phyloP scores from a whole-genome alignment of 92 coral and sea anemone species.

The Epizoanthus scotinus region DNA sequence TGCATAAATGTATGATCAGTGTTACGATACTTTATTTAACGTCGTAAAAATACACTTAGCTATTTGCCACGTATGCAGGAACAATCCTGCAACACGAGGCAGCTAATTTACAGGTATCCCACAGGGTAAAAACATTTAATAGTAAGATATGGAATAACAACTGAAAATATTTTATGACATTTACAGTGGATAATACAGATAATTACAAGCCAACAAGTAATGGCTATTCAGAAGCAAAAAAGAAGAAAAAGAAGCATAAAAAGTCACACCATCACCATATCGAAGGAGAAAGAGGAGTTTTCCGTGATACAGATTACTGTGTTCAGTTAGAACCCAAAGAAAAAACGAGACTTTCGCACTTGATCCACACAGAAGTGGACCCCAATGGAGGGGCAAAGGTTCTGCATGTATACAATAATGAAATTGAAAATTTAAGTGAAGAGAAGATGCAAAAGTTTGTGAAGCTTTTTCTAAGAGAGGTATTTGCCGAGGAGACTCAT shows the following conservation, averaged over 20 bases:
- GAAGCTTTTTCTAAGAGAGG: slow-evolving; percentile 85
- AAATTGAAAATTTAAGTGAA: slow-evolving; percentile 75
- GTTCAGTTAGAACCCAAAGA: slow-evolving; percentile 79
- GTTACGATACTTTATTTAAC: too few relatives aligned
- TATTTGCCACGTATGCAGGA: too few relatives aligned
- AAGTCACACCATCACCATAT: slow-evolving; percentile 72
- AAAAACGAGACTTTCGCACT: slow-evolving; percentile 83
- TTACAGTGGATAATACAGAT: slow-evolving; percentile 32
- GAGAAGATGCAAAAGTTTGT: slow-evolving; percentile 93
- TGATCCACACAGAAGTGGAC: slow-evolving; percentile 81
- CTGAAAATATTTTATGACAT: too few relatives aligned
- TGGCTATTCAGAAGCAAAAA: slow-evolving; percentile 58
- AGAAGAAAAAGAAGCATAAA: slow-evolving; percentile 90
- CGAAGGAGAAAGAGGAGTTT: slow-evolving; percentile 53
- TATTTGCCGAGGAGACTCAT: slow-evolving; percentile 78
- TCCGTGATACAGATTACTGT: slow-evolving; percentile 69
- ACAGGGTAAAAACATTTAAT: too few relatives aligned
- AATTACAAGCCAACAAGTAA: slow-evolving; percentile 41
- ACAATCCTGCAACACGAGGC: too few relatives aligned
- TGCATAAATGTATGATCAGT: too few relatives aligned
- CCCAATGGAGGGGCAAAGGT: slow-evolving; percentile 93
- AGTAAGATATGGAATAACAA: too few relatives aligned
- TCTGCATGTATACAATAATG: slow-evolving; percentile 86
- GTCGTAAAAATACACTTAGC: too few relatives aligned
- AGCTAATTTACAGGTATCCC: too few relatives aligned